Percentiles rank a stretch among this genome's conserved stretches.
Evolutionary conservation across 2,113 vertebrate genomes (phyloP).

Genomic region (Neotragus pygmaeus): DNA sequence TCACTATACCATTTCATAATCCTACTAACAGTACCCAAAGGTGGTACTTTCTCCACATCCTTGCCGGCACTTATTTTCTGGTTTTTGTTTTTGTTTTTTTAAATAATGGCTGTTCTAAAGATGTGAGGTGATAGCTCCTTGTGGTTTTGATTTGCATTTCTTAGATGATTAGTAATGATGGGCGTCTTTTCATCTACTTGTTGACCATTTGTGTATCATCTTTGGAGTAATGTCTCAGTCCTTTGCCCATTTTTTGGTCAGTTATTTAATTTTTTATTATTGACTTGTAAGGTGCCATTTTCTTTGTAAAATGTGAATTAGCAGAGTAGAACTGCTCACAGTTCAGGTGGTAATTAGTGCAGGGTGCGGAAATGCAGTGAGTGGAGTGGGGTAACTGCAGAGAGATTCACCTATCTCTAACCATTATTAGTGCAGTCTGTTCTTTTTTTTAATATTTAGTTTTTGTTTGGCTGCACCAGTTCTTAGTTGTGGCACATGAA

Average conservation of each 20-base stretch:
- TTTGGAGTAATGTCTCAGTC: background rate
- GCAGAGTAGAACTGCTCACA: background rate
- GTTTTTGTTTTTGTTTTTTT: background rate
- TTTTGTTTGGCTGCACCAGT: background rate
- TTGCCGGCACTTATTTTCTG: background rate
- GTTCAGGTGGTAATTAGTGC: background rate
- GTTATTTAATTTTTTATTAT: background rate
- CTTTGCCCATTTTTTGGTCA: background rate
- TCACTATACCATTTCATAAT: background rate
- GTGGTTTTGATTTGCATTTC: background rate
- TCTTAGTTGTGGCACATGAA: background rate
- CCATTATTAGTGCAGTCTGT: background rate
- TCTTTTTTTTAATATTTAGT: background rate
- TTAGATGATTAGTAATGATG: background rate
- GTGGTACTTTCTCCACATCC: background rate
- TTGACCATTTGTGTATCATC: background rate
- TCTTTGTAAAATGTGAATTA: background rate
- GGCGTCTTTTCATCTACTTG: background rate
- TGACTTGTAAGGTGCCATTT: background rate
- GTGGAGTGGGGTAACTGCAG: no score
- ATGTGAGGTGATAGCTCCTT: background rate
- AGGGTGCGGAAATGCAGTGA: background rate
- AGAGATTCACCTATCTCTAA: background rate
- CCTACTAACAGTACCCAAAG: background rate
- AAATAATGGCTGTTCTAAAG: background rate